phyloP scores from a whole-genome alignment of 2,113 vertebrate species.

The Gadus chalcogrammus region DNA sequence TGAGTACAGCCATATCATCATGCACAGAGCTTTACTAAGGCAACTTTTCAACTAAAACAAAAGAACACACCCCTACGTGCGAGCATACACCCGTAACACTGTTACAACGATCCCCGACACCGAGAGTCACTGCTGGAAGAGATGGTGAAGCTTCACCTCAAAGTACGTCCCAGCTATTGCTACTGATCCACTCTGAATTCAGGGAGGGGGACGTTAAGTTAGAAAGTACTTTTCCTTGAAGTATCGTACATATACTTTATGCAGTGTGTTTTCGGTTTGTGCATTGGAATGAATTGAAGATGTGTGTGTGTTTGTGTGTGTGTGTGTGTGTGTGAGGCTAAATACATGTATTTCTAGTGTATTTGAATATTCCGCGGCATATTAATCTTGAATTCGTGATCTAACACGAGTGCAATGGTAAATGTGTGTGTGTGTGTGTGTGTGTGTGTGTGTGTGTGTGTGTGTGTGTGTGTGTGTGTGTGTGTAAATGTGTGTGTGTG shows the following conservation, averaged over 20 bases:
- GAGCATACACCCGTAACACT: slow-evolving; percentile 36
- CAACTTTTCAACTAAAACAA: slow-evolving; percentile 51
- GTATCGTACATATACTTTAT: no score
- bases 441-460: no score
- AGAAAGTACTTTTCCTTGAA: no score
- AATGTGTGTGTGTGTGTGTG: background rate
- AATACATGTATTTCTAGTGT: background rate
- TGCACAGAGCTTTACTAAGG: slow-evolving; percentile 61
- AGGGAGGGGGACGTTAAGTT: no score
- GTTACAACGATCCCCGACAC: slow-evolving; percentile 16
- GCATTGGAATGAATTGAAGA: no score
- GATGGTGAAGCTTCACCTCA: slow-evolving; percentile 12
- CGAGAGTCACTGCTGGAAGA: slow-evolving; percentile 4
- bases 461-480: background rate
- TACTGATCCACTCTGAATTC: no score
- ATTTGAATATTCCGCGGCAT: background rate
- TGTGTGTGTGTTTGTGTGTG: background rate
- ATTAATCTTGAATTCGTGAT: background rate
- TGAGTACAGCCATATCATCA: slow-evolving; percentile 54
- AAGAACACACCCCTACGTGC: slow-evolving; percentile 8
- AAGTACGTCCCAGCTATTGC: background rate
- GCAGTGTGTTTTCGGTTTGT: no score
- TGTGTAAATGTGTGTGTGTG: slow-evolving; percentile 44
- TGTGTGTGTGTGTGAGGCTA: background rate
- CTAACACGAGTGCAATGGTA: slow-evolving; percentile 10